phyloP scores from a whole-genome alignment of 2,797 vertebrate species.

The Clarias platycephalus region DNA sequence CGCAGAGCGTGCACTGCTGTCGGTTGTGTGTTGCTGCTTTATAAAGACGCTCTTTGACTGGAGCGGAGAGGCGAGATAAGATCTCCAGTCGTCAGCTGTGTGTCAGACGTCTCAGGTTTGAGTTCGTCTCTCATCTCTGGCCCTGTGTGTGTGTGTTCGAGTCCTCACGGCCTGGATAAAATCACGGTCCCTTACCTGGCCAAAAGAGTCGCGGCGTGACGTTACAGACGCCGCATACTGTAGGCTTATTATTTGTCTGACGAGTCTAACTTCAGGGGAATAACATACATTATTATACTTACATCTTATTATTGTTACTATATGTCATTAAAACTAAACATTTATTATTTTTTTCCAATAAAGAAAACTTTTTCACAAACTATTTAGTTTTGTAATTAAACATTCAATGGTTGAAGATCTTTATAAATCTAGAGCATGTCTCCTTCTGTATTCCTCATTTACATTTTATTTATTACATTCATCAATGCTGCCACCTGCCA shows the following conservation, averaged over 20 bases:
- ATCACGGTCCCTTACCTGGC: neutral
- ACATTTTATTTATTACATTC: neutral
- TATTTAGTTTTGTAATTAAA: neutral
- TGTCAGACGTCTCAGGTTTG: neutral
- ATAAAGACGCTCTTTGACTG: constrained; percentile 20
- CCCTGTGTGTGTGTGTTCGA: constrained; percentile 13
- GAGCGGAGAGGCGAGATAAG: neutral
- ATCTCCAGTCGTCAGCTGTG: constrained; percentile 2
- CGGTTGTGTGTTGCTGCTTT: neutral
- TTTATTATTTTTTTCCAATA: neutral
- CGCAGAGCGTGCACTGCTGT: neutral
- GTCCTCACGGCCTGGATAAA: constrained; percentile 51
- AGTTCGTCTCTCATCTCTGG: constrained; percentile 38
- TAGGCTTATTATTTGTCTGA: neutral
- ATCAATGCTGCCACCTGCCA: neutral
- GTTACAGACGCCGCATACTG: neutral
- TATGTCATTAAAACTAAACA: neutral
- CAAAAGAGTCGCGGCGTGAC: neutral
- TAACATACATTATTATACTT: neutral
- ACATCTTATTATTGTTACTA: neutral
- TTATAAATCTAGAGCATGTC: neutral
- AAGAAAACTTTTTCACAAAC: neutral
- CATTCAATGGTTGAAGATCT: neutral
- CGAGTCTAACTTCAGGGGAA: neutral
- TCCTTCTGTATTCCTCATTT: neutral